Evolutionary conservation across 2,113 vertebrate species (phyloP).

Genomic region (Bostrychus sinensis): DNA sequence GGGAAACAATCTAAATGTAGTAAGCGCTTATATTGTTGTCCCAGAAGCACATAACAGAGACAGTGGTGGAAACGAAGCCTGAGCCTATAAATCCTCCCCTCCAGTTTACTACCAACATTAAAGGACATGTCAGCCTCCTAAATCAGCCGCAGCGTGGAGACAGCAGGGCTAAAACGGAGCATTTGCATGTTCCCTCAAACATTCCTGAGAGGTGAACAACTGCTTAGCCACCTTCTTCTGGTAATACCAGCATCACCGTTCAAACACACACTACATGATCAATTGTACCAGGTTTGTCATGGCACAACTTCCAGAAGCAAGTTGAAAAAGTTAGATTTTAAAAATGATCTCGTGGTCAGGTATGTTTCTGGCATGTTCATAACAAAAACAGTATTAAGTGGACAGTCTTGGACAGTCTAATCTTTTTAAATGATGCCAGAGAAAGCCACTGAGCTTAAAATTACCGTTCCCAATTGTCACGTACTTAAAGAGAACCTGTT

Average conservation of each 20-base stretch:
- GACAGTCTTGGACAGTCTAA: conserved; percentile 58
- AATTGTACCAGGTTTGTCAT: conserved; percentile 19
- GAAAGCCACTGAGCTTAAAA: conserved; percentile 67
- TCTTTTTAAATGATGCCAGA: conserved; percentile 60
- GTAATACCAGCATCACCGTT: conserved; percentile 41
- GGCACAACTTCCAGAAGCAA: conserved; percentile 1
- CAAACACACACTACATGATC: conserved; percentile 39
- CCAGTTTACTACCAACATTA: conserved; percentile 74
- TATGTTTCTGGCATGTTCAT: conserved; percentile 35
- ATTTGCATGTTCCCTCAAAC: conserved; percentile 70
- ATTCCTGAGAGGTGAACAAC: conserved; percentile 71
- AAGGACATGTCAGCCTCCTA: conserved; percentile 71
- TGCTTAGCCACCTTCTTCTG: conserved; percentile 43
- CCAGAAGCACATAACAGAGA: conserved; percentile 48
- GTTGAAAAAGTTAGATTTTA: conserved; percentile 12
- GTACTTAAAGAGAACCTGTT: conserved; percentile 71
- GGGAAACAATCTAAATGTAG: conserved; percentile 33
- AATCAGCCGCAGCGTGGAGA: conserved; percentile 66
- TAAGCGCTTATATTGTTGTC: conserved; percentile 40
- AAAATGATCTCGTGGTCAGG: conserved; percentile 31
- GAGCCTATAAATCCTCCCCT: conserved; percentile 67
- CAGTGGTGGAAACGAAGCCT: conserved; percentile 46
- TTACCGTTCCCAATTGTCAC: conserved; percentile 73
- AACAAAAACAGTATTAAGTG: conserved; percentile 52
- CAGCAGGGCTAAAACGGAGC: conserved; percentile 65